Conservation (phyloP, 2,113 vertebrate species). For the cattle (Bos taurus) region ARS-UCD2.0 NC_037352.1:9748001-9748500, state of each 20-base stretch:
- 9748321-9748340: neutral
- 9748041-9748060: neutral
- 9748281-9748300: neutral
- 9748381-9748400: conserved; percentile 47
- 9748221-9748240: neutral
- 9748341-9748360: neutral
- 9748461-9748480: neutral
- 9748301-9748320: neutral
- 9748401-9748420: neutral
- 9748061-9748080: neutral
- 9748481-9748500: neutral
- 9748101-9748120: neutral
- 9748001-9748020: neutral
- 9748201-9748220: neutral
- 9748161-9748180: neutral
- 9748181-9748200: neutral
- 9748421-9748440: neutral
- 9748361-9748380: conserved; percentile 37
- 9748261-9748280: neutral
- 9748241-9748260: neutral
- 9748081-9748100: neutral
- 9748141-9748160: neutral
- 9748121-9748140: conserved; percentile 6
- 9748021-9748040: neutral
- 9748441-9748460: neutral